These are phyloP conservation scores for Aphis gossypii DNA, from an alignment of 1,140 invertebrate species.

Conservation along the genomic window DNA sequence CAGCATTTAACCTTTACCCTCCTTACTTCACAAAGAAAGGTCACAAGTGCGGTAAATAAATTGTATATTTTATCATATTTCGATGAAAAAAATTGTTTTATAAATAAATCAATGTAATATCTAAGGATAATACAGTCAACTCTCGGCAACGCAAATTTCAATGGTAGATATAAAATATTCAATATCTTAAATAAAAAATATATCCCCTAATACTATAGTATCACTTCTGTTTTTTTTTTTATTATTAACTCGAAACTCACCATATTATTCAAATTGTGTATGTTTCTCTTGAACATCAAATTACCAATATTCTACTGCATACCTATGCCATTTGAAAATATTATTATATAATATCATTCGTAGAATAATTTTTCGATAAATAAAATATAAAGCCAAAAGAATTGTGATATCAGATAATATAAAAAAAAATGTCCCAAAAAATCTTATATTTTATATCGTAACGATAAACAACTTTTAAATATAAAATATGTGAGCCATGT, in stretches of 20 bases:
- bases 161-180: background rate
- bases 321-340: background rate
- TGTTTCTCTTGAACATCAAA: background rate
- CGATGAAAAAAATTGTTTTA: background rate
- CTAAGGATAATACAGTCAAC: background rate
- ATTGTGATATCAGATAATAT: background rate
- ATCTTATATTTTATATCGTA: background rate
- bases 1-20: background rate
- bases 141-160: background rate
- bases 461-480: background rate
- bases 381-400: background rate
- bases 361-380: slow-evolving; percentile 5
- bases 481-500: background rate
- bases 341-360: background rate
- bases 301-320: background rate
- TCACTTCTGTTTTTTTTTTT: background rate
- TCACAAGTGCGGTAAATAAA: background rate
- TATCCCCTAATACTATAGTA: background rate
- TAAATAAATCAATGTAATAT: background rate
- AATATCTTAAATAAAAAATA: background rate
- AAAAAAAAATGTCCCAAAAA: background rate
- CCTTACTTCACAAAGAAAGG: too few species aligned
- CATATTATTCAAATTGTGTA: background rate
- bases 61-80: background rate
- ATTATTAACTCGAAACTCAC: background rate